Evolutionary conservation across 2,888 invertebrate species (phyloP).

Genomic region (Volucella bombylans): DNA sequence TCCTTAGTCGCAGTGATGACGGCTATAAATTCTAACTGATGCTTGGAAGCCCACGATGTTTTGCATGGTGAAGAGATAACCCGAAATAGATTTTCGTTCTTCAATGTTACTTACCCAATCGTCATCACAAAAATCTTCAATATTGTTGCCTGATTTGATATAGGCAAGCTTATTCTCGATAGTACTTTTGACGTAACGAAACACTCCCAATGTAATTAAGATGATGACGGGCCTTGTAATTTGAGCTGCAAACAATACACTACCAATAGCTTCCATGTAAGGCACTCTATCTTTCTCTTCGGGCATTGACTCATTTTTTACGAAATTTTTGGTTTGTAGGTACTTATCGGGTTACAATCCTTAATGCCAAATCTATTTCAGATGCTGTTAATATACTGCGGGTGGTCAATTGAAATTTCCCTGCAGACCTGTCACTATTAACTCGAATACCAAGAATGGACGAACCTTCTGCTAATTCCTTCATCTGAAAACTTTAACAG

Average conservation of each 20-base stretch:
- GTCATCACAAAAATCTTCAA: constrained; percentile 63
- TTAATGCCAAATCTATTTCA: too few species aligned
- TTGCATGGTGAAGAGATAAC: background rate
- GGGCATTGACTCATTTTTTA: too few species aligned
- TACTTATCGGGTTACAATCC: too few species aligned
- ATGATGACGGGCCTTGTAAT: constrained; percentile 68
- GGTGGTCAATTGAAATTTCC: constrained; percentile 62
- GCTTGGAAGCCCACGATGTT: constrained; percentile 2
- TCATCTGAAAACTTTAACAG: constrained; percentile 60
- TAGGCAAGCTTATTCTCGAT: constrained; percentile 21
- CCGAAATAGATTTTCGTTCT: constrained; percentile 31
- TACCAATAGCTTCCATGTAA: constrained; percentile 38
- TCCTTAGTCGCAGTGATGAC: constrained; percentile 18
- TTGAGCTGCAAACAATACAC: constrained; percentile 45
- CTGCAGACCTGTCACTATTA: constrained; percentile 16
- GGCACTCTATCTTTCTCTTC: too few species aligned
- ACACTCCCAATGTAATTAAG: constrained; percentile 62
- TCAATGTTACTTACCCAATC: constrained; percentile 60
- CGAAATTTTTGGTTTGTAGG: too few species aligned
- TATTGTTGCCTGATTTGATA: constrained; percentile 5
- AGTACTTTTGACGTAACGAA: constrained; percentile 66
- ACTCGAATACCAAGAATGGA: constrained; percentile 68
- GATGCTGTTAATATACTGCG: constrained; percentile 29
- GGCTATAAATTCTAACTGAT: constrained; percentile 24
- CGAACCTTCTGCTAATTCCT: constrained; percentile 64